These are phyloP conservation scores for Hemicrepidius hirtus DNA, from an alignment of 2,888 invertebrate genomes.

Conservation along the genomic window DNA sequence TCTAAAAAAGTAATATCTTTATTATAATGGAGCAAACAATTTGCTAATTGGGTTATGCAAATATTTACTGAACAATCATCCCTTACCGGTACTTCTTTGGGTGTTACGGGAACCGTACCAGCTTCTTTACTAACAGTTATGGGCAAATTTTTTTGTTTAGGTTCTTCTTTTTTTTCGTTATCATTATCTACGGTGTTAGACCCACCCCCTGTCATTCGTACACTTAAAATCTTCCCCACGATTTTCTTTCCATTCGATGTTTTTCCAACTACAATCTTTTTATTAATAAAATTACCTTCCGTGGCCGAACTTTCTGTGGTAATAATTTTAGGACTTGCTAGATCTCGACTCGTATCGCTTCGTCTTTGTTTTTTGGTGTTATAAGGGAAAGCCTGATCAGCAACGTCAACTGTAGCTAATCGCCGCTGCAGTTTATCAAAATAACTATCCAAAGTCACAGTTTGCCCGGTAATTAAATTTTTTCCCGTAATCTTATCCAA, in stretches of 20 bases:
- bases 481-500: constrained; percentile 52
- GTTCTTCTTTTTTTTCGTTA: neutral
- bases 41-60: too few species aligned
- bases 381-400: neutral
- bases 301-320: neutral
- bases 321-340: neutral
- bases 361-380: neutral
- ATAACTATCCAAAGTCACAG: constrained; percentile 54
- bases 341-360: neutral
- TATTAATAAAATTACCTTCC: constrained; percentile 23
- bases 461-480: constrained; percentile 57
- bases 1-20: neutral
- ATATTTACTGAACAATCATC: neutral
- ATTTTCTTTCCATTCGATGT: constrained; percentile 55
- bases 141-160: neutral
- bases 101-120: too few species aligned
- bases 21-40: too few species aligned
- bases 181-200: neutral
- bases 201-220: constrained; percentile 8
- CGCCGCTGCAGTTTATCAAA: constrained; percentile 48
- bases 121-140: neutral
- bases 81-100: neutral
- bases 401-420: neutral
- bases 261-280: constrained; percentile 46
- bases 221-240: constrained; percentile 57